phyloP scores from a whole-genome alignment of 2,113 vertebrate genomes.

The Athene cunicularia region DNA sequence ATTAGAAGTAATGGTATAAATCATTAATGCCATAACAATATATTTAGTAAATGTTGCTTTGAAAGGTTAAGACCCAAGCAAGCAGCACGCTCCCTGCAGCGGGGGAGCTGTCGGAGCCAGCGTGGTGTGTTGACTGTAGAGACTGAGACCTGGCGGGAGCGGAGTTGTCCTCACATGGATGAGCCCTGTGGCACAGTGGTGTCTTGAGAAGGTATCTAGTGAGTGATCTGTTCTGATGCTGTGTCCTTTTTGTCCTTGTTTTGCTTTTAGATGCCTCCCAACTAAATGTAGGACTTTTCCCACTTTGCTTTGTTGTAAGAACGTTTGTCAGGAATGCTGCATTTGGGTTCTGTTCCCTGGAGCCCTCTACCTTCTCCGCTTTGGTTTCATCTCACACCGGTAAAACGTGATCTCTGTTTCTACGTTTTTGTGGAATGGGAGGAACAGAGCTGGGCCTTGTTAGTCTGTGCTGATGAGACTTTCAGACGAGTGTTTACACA shows the following conservation, averaged over 20 bases:
- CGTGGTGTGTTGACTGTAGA: rapidly evolving
- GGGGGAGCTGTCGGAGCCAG: rapidly evolving
- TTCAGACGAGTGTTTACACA: neutral
- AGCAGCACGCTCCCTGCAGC: neutral
- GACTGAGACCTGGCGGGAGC: neutral
- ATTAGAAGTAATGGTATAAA: neutral
- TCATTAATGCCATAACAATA: neutral
- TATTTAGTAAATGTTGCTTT: neutral
- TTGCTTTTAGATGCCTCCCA: neutral
- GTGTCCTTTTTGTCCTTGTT: neutral
- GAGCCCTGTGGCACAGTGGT: rapidly evolving
- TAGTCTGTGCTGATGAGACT: neutral
- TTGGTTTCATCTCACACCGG: neutral
- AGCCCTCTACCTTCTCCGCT: neutral
- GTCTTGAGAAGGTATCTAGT: neutral
- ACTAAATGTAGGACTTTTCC: neutral
- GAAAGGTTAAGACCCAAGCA: neutral
- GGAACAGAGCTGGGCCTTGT: neutral
- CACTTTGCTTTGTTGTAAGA: neutral
- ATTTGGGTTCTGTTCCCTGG: neutral
- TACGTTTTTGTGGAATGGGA: rapidly evolving
- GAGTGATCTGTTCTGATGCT: neutral
- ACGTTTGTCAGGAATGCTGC: neutral
- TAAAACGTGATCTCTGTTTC: rapidly evolving
- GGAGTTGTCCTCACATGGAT: neutral